Evolutionary conservation across 2,797 vertebrate species (phyloP), one percentile per base, ranked within the genome.

Genomic region (Chrosomus eos): DNA sequence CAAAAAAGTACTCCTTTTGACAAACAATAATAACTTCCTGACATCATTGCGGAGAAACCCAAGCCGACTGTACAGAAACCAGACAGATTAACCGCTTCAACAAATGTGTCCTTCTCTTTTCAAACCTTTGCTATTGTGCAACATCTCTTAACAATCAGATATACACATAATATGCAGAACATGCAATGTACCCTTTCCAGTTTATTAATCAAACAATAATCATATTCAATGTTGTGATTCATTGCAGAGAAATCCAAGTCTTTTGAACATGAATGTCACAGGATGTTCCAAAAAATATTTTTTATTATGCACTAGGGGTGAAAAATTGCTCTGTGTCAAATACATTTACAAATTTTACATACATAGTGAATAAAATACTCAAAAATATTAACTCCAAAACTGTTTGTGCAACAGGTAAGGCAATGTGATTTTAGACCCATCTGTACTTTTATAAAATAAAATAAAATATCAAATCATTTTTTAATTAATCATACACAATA

Each of bases 11-110:
- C 13, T 9, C 0, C 1, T 77, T 66, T 14, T 66, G 38, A 66
- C 40, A 51, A 48, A 53, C 43, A 80, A 23, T 19, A 53, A 53
- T 55, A 38, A 80, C 55, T 5, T 18, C 43, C 14, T 55, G 45
- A 80, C 60, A 51, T 51, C 0, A 48, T 14, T 62, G 19, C 0
- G 1, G 7, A 80, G 45, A 33, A 70, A 85, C 53, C 26, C 36
- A 33, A 74, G n/a, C 33, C 6, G 0, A 80, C 77, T 26, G 3
- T 23, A 74, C 43, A 80, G 38, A 75, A 70, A 84, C 48, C 43
- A 5, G 23, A 31, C 26, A 2, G 43, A 23, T 26, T 9, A 58
- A 26, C 79, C 1, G 5, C 5, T 23, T 48, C 6, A 36, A 38
- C 3, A 19, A 26, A 68, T n/a, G 8, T 11, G 7, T 36, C 31